Evolutionary conservation across 2,797 vertebrate genomes (phyloP).

Genomic region (Propithecus perrieri): DNA sequence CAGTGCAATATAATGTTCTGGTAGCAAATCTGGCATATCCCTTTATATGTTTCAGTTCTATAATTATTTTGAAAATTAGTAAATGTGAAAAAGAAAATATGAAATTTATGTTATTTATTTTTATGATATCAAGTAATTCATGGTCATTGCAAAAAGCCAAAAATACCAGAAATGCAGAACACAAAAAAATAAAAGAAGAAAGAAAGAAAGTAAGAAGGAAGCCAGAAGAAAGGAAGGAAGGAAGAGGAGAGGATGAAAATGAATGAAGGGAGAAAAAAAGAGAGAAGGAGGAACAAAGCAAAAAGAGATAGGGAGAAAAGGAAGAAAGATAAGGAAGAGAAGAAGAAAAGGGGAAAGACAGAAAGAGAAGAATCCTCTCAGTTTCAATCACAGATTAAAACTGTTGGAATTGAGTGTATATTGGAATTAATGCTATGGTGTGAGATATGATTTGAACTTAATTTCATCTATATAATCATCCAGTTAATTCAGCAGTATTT

Average conservation of each 20-base stretch:
- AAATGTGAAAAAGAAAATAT: neutral
- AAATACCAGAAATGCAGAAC: neutral
- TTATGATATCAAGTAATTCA: neutral
- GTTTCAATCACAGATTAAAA: neutral
- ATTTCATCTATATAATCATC: neutral
- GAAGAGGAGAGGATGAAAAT: neutral
- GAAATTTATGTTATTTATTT: neutral
- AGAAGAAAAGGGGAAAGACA: neutral
- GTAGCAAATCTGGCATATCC: neutral
- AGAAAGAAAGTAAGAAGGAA: neutral
- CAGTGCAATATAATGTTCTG: neutral
- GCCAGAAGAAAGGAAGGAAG: too few relatives aligned
- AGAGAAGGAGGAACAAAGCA: neutral
- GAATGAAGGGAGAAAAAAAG: accelerated
- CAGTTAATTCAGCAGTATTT: neutral
- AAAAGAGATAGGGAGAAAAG: neutral
- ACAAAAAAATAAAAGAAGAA: neutral
- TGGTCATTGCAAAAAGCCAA: neutral
- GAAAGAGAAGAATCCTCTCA: neutral
- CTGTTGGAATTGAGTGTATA: neutral
- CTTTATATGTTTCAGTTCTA: neutral
- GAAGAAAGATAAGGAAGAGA: neutral
- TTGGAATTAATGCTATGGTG: neutral
- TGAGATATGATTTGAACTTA: neutral
- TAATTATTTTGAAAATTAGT: neutral